Evolutionary conservation across 1,140 invertebrate genomes (phyloP).

Genomic region (Meteorus sp.): DNA sequence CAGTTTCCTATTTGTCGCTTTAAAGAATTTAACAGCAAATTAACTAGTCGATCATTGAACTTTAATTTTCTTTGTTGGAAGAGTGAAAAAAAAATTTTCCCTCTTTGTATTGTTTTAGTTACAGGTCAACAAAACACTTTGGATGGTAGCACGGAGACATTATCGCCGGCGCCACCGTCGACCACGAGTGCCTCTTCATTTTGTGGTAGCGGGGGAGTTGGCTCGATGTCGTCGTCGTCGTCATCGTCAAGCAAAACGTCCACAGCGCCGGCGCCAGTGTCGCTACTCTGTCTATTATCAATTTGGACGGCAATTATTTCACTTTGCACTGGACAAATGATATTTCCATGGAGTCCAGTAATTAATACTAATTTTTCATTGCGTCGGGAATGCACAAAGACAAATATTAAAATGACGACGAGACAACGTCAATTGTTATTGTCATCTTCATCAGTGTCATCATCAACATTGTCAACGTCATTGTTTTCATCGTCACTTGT

Average conservation of each 20-base stretch:
- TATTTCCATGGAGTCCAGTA: slow-evolving; percentile 29
- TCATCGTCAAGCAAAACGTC: slow-evolving; percentile 25
- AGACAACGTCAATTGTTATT: neutral
- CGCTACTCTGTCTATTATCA: slow-evolving; percentile 36
- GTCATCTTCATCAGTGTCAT: neutral
- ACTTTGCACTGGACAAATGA: slow-evolving; percentile 29
- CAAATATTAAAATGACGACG: neutral
- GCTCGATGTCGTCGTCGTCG: slow-evolving; percentile 33
- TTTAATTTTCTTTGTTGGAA: neutral
- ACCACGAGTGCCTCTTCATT: slow-evolving; percentile 32
- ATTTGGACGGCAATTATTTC: slow-evolving; percentile 31
- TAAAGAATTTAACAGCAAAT: no score
- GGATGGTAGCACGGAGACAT: slow-evolving; percentile 13
- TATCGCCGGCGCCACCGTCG: slow-evolving; percentile 18
- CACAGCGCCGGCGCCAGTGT: slow-evolving; percentile 22
- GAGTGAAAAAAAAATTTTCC: neutral
- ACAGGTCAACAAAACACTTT: slow-evolving; percentile 18
- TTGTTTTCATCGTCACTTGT: neutral
- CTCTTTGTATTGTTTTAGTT: neutral
- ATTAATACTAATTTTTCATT: slow-evolving; percentile 10
- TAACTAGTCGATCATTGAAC: no score
- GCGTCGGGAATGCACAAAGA: neutral
- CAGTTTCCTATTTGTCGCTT: no score
- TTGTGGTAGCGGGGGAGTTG: slow-evolving; percentile 41
- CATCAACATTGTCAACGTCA: neutral